Evolutionary conservation across 2,113 vertebrate genomes (phyloP), one percentile per base, ranked within the genome.

Genomic region (Orientallactaga bullata): DNA sequence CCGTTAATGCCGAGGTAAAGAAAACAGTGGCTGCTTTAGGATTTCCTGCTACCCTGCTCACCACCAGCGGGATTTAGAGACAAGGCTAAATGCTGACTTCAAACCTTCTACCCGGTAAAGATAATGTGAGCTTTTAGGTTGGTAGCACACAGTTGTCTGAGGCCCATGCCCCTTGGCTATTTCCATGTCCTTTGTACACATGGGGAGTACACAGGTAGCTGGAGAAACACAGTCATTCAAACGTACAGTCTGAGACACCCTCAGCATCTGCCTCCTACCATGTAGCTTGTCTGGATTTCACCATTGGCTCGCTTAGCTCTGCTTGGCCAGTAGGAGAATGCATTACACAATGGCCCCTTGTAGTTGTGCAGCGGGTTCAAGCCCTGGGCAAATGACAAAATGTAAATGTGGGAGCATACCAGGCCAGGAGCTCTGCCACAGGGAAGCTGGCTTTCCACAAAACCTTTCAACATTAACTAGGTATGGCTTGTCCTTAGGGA

Each of bases 71-170:
- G 74, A 88, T 97, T 96, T 96, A 89, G 95, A 93, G 91, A 86
- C 94, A 96, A 94, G 81, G 84, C 97, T 95, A 96, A 91, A 97
- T 94, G 97, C 92, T 85, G 89, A 83, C 97, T 97, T 97, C 91
- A 97, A 98, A 97, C 95, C 94, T 95, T 96, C 96, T 98, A 96
- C 95, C 93, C 97, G 84, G 73, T 74, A 93, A 97, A 95, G 97
- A 97, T 97, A 96, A 97, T 76, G 12, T 74, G 93, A 95, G 96
- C 97, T 96, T 96, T 97, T 95, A 89, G 73, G 55, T 85, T 85
- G 81, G 78, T 66, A 73, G 63, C 84, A 81, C 69, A 72, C 85
- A 76, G 85, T 37, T 72, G 16, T 87, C 83, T 80, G 21, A 11
- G 63, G 78, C 20, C n/a, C 37, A 13, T 9, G 9, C 24, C n/a